Conservation (phyloP, 2,797 vertebrate genomes). For the Pseudochaenichthys georgianus region DNA sequence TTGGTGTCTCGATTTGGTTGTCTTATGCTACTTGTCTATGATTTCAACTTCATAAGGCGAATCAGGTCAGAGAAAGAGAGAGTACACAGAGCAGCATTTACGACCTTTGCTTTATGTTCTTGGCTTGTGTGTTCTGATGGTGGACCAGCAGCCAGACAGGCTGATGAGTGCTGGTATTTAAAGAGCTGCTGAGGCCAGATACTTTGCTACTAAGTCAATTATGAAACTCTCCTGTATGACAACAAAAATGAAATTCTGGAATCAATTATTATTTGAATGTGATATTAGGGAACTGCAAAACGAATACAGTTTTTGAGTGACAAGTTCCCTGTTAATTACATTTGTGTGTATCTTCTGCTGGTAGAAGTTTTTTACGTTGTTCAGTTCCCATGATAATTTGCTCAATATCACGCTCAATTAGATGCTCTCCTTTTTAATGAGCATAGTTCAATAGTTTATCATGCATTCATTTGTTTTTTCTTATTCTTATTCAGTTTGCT, state of each 20-base stretch:
- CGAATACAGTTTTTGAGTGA: not conserved
- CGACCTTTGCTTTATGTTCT: slow-evolving; percentile 19
- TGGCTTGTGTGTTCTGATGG: slow-evolving; percentile 2
- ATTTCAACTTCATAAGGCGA: slow-evolving; percentile 3
- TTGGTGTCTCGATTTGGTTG: too few relatives aligned
- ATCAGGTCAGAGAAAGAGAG: not conserved
- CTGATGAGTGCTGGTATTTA: slow-evolving; percentile 72
- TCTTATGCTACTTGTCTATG: not conserved
- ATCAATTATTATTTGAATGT: not conserved
- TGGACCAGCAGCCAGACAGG: slow-evolving; percentile 24
- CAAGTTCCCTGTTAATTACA: not conserved
- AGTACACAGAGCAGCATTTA: slow-evolving; percentile 27
- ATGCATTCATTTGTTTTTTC: not conserved
- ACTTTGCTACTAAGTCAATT: slow-evolving; percentile 25
- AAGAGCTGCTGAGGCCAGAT: slow-evolving; percentile 53
- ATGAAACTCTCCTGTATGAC: not conserved
- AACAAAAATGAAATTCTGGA: not conserved
- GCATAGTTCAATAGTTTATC: not conserved
- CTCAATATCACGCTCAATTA: not conserved
- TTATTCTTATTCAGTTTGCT: not conserved
- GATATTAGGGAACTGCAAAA: not conserved
- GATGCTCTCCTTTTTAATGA: not conserved
- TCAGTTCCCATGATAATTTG: not conserved
- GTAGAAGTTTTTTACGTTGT: not conserved
- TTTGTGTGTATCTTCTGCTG: slow-evolving; percentile 6